phyloP scores from a whole-genome alignment of 2,797 vertebrate species.

The Benthosema pterotum region DNA sequence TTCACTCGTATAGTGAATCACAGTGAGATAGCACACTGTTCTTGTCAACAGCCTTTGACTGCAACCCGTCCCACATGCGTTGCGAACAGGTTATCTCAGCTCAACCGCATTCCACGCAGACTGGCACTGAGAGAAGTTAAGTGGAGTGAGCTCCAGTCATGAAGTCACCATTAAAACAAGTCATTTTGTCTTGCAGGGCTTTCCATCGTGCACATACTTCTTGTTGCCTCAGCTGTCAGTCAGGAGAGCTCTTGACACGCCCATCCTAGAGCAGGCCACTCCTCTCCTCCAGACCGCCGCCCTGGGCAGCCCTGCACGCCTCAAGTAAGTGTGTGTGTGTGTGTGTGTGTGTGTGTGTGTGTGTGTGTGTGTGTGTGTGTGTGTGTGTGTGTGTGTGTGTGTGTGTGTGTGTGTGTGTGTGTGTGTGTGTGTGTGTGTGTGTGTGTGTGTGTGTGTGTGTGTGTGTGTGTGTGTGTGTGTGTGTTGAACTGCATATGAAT shows the following conservation, averaged over 20 bases:
- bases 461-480: too few relatives aligned
- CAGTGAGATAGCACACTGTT: too few relatives aligned
- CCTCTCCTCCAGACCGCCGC: conserved; percentile 71
- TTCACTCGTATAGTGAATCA: too few relatives aligned
- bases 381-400: conserved; percentile 7
- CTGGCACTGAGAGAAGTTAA: neutral
- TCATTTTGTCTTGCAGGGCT: conserved; percentile 76
- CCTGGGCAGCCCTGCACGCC: conserved; percentile 74
- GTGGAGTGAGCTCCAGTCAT: neutral
- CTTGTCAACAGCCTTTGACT: too few relatives aligned
- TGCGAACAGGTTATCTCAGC: too few relatives aligned
- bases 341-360: conserved; percentile 9
- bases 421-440: too few relatives aligned
- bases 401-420: neutral
- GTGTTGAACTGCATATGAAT: too few relatives aligned
- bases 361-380: too few relatives aligned
- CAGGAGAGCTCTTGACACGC: conserved; percentile 82
- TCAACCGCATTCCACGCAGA: neutral
- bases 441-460: too few relatives aligned
- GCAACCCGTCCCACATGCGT: too few relatives aligned
- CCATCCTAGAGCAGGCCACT: conserved; percentile 79
- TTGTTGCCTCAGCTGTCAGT: conserved; percentile 94
- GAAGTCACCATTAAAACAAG: neutral
- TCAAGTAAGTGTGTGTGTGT: conserved; percentile 79
- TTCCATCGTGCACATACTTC: conserved; percentile 87